Evolutionary conservation across 92 coral and sea anemone species (phyloP).

Genomic region (Heliopora coerulea): DNA sequence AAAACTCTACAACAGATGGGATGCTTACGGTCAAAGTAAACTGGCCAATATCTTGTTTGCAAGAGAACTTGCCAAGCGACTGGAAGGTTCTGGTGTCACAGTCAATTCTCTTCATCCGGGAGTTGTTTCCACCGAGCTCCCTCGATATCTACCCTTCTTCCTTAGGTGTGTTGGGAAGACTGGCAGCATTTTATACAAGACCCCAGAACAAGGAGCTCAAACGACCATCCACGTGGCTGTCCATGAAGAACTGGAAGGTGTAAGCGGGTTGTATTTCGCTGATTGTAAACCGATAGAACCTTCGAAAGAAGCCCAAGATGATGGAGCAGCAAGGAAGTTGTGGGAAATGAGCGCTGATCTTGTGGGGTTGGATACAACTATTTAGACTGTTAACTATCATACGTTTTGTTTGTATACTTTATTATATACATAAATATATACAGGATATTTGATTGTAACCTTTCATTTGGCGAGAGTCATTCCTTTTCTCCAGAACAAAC

Average conservation of each 20-base stretch:
- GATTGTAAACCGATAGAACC: constrained; percentile 62
- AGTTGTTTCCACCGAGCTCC: constrained; percentile 45
- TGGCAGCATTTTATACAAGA: constrained; percentile 23
- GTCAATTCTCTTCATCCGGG: constrained; percentile 74
- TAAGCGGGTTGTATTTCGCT: constrained; percentile 65
- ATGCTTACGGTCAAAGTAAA: constrained; percentile 58
- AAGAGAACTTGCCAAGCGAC: constrained; percentile 55
- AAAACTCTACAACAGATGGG: constrained; percentile 46
- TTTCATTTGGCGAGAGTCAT: too few relatives aligned
- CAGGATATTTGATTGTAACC: too few relatives aligned
- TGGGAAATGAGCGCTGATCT: constrained; percentile 66
- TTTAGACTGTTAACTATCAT: too few relatives aligned
- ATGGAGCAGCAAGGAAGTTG: constrained; percentile 69
- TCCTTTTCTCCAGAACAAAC: too few relatives aligned
- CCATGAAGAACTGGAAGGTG: constrained; percentile 77
- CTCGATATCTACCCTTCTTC: constrained; percentile 42
- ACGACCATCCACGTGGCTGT: constrained; percentile 77
- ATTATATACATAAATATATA: too few relatives aligned
- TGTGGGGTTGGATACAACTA: constrained; percentile 35
- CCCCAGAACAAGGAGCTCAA: constrained; percentile 71
- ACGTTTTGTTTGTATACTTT: too few relatives aligned
- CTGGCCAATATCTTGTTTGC: constrained; percentile 73
- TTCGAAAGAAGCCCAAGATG: constrained; percentile 61
- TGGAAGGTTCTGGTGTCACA: constrained; percentile 68
- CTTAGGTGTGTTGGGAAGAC: neutral